Evolutionary conservation across 1,140 invertebrate genomes (phyloP).

Genomic region (Neodiprion virginianus): DNA sequence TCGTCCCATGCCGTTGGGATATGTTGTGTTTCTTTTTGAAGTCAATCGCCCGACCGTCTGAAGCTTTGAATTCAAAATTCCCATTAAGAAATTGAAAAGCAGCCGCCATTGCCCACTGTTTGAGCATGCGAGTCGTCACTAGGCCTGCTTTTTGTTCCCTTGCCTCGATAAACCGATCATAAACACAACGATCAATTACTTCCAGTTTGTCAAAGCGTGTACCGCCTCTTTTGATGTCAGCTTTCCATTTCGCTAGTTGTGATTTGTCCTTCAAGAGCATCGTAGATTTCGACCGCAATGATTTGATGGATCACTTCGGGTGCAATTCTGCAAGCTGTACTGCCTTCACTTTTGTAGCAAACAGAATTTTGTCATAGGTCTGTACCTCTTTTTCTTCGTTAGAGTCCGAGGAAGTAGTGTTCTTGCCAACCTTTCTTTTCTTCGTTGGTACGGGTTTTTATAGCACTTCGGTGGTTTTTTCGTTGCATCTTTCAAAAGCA

Average conservation of each 20-base stretch:
- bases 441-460: background rate
- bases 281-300: background rate
- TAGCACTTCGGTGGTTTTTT: too few relatives aligned
- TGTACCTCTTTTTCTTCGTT: background rate
- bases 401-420: background rate
- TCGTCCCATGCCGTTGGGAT: conserved; percentile 33
- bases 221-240: background rate
- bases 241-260: background rate
- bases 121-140: background rate
- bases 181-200: background rate
- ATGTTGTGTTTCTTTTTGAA: conserved; percentile 33
- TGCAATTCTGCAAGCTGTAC: background rate
- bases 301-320: background rate
- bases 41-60: conserved; percentile 24
- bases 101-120: background rate
- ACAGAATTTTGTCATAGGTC: background rate
- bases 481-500: too few relatives aligned
- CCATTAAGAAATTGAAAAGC: background rate
- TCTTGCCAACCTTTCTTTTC: background rate
- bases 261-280: background rate
- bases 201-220: background rate
- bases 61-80: conserved; percentile 31
- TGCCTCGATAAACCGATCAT: background rate
- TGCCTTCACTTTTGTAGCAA: background rate
- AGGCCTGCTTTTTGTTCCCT: background rate